These are phyloP conservation scores for Archivesica marissinica DNA, from an alignment of 1,140 invertebrate genomes.

Conservation along the genomic window DNA sequence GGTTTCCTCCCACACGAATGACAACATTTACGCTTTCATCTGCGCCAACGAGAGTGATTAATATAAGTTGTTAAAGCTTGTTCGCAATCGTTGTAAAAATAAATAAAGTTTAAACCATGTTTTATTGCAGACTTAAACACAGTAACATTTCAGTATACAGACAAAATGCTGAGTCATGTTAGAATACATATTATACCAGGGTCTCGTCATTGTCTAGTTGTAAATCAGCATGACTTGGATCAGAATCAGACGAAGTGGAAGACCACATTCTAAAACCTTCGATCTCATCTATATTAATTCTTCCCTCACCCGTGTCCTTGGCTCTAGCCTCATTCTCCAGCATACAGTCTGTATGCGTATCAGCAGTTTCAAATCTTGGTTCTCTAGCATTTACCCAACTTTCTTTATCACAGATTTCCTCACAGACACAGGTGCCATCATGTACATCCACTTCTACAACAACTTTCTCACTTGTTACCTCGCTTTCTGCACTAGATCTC, in stretches of 20 bases:
- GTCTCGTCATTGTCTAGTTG: slow-evolving; percentile 3
- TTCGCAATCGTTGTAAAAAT: too few species aligned
- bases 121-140: too few species aligned
- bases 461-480: not conserved
- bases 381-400: not conserved
- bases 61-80: too few species aligned
- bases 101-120: too few species aligned
- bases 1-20: too few species aligned
- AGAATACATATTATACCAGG: slow-evolving; percentile 10
- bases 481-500: not conserved
- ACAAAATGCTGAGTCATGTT: too few species aligned
- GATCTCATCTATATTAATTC: not conserved
- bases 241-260: slow-evolving; percentile 38
- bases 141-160: too few species aligned
- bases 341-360: not conserved
- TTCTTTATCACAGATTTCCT: slow-evolving; percentile 1
- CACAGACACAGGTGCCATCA: not conserved
- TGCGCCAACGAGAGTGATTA: too few species aligned
- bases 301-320: too few species aligned
- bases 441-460: slow-evolving; percentile 11
- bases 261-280: slow-evolving; percentile 36
- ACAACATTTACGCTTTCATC: too few species aligned
- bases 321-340: too few species aligned
- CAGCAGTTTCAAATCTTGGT: not conserved
- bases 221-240: not conserved